These are phyloP conservation scores for Pseudomyrmex gracilis DNA, from an alignment of 1,140 invertebrate genomes.

Conservation along the genomic window DNA sequence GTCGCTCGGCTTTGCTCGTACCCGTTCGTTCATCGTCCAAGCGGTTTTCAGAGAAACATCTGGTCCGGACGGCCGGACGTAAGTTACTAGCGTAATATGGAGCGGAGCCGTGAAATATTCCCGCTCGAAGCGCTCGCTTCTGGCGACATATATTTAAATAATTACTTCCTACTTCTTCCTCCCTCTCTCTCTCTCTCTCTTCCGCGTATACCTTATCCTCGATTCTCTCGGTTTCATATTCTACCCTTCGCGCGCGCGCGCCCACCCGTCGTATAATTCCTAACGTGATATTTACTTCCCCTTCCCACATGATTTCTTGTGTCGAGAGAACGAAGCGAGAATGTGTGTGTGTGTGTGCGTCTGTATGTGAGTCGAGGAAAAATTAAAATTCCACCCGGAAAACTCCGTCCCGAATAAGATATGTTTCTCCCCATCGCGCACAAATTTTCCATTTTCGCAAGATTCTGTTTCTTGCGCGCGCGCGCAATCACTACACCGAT, in stretches of 20 bases:
- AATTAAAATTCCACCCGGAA: constrained; percentile 54
- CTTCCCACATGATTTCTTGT: constrained; percentile 29
- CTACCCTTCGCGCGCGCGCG: background rate
- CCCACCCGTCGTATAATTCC: constrained; percentile 51
- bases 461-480: background rate
- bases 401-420: background rate
- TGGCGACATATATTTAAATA: constrained; percentile 76
- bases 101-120: constrained; percentile 77
- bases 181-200: background rate
- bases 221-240: constrained; percentile 35
- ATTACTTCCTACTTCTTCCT: constrained; percentile 60
- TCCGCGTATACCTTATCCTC: constrained; percentile 9
- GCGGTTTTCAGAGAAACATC: constrained; percentile 76
- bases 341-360: no score
- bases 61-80: constrained; percentile 73
- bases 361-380: constrained; percentile 21
- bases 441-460: background rate
- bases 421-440: background rate
- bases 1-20: constrained; percentile 66
- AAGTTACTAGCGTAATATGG: constrained; percentile 81
- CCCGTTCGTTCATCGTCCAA: constrained; percentile 68
- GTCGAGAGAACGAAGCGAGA: constrained; percentile 8
- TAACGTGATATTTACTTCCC: constrained; percentile 55
- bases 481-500: background rate
- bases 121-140: constrained; percentile 65